These are phyloP conservation scores for Drosophila bipectinata DNA, from an alignment of 1,140 invertebrate genomes.

Conservation along the genomic window DNA sequence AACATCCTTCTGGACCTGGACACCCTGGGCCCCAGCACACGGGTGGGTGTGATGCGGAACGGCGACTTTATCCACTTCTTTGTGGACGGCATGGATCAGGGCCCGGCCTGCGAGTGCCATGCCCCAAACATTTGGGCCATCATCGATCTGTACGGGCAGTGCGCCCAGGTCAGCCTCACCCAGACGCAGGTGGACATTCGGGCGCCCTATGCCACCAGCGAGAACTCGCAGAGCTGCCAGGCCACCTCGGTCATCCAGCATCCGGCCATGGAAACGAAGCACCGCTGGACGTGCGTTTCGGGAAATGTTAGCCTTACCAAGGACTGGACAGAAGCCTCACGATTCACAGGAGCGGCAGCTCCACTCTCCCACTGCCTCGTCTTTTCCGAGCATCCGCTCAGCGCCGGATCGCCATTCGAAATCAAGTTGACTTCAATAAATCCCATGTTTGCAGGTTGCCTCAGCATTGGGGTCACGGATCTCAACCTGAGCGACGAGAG, in stretches of 20 bases:
- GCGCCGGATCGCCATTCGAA: constrained; percentile 80
- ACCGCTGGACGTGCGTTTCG: constrained; percentile 81
- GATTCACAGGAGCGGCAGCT: constrained; percentile 63
- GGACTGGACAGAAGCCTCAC: constrained; percentile 80
- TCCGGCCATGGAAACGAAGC: constrained; percentile 74
- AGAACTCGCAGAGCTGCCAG: constrained; percentile 83
- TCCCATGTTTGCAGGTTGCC: constrained; percentile 78
- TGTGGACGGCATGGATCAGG: constrained; percentile 95
- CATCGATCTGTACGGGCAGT: constrained; percentile 97
- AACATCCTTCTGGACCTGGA: constrained; percentile 94
- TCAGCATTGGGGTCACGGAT: constrained; percentile 81
- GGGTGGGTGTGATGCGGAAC: constrained; percentile 95
- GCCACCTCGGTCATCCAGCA: constrained; percentile 82
- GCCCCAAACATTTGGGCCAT: constrained; percentile 95
- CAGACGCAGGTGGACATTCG: constrained; percentile 78
- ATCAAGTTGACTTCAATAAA: constrained; percentile 78
- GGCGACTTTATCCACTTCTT: constrained; percentile 95
- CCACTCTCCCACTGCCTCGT: constrained; percentile 77
- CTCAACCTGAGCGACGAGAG: constrained; percentile 78
- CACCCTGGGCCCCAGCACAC: constrained; percentile 89
- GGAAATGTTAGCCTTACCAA: constrained; percentile 79
- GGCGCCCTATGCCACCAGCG: constrained; percentile 83
- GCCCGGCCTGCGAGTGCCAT: constrained; percentile 92
- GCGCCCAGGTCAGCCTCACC: constrained; percentile 91
- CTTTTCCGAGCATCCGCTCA: constrained; percentile 79